A percentile compares a stretch with the other conserved stretches of the same genome.
phyloP scores from a whole-genome alignment of 2,888 invertebrate genomes.

The Lasius platythorax region DNA sequence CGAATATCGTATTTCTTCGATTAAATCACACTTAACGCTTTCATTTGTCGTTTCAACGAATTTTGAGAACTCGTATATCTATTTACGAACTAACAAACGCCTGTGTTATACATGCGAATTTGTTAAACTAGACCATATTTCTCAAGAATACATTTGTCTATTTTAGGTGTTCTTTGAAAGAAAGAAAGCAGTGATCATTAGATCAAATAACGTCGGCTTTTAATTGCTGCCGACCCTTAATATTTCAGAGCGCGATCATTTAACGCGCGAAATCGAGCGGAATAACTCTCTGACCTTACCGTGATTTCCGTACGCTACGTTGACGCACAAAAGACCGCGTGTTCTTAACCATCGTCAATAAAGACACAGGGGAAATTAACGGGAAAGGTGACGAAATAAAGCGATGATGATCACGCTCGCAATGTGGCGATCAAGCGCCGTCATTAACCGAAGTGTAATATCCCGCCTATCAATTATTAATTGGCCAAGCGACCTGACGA shows the following conservation, averaged over 20 bases:
- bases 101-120: neutral
- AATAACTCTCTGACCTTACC: slow-evolving; percentile 58
- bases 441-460: slow-evolving; percentile 71
- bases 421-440: slow-evolving; percentile 44
- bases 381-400: slow-evolving; percentile 29
- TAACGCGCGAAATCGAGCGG: slow-evolving; percentile 66
- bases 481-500: slow-evolving; percentile 62
- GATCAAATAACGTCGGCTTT: slow-evolving; percentile 72
- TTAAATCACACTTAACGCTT: slow-evolving; percentile 23
- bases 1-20: slow-evolving; percentile 12
- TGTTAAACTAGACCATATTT: neutral
- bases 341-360: neutral
- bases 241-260: slow-evolving; percentile 64
- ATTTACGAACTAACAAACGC: neutral
- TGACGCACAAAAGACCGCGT: slow-evolving; percentile 53
- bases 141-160: neutral
- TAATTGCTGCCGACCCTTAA: slow-evolving; percentile 73
- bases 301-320: slow-evolving; percentile 30
- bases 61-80: neutral
- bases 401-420: neutral
- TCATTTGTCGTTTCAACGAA: slow-evolving; percentile 8
- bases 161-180: neutral
- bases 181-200: neutral
- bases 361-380: slow-evolving; percentile 13
- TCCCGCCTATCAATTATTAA: slow-evolving; percentile 73